Percentiles rank a stretch among this genome's conserved stretches.
Evolutionary conservation across 2,113 vertebrate genomes (phyloP).

Genomic region (Mesoclemmys tuberculata): DNA sequence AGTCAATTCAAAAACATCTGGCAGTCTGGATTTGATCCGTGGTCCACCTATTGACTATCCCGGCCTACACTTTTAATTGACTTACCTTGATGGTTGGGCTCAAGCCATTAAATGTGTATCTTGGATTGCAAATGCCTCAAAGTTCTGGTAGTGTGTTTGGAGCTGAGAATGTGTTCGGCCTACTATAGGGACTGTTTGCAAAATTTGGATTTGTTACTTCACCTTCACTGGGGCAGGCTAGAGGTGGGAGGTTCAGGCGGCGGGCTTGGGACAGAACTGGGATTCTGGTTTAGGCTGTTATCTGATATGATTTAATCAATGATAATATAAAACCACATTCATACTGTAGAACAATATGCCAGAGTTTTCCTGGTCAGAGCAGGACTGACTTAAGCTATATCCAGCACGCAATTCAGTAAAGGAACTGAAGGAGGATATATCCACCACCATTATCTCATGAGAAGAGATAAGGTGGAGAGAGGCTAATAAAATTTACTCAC

Average conservation of each 20-base stretch:
- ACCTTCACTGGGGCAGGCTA: neutral
- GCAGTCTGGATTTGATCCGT: neutral
- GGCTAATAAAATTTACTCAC: slow-evolving; percentile 85
- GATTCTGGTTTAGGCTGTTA: neutral
- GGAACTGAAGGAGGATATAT: slow-evolving; percentile 37
- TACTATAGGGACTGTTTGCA: neutral
- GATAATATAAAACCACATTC: neutral
- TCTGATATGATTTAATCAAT: neutral
- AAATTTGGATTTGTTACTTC: neutral
- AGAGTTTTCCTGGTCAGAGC: neutral
- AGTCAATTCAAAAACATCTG: no score
- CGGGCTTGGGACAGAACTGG: neutral
- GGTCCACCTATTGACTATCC: neutral
- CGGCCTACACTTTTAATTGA: neutral
- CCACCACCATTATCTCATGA: slow-evolving; percentile 68
- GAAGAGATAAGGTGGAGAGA: slow-evolving; percentile 74
- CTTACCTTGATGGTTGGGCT: neutral
- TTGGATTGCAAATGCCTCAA: neutral
- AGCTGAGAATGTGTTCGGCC: neutral
- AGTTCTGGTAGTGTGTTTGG: neutral
- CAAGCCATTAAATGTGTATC: neutral
- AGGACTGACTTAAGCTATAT: slow-evolving; percentile 22
- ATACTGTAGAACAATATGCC: slow-evolving; percentile 5
- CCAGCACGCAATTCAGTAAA: neutral
- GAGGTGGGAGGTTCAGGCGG: neutral